Percentiles rank a stretch among this genome's conserved stretches.
Conservation (phyloP, 2,113 vertebrate species). For the Riparia riparia region DNA sequence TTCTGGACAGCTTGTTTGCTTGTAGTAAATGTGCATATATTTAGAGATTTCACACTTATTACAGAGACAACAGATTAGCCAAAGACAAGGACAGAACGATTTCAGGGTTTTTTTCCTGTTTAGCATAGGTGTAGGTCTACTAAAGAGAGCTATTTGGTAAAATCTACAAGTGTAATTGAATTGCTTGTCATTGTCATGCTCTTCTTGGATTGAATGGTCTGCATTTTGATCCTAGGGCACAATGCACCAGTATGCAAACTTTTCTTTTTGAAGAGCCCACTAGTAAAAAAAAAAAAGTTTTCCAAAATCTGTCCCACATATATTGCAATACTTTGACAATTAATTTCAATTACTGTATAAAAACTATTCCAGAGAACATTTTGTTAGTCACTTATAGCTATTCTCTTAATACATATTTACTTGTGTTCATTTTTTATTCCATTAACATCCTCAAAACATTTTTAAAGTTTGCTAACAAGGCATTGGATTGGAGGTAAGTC, state of each 20-base stretch:
- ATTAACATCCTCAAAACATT: not conserved
- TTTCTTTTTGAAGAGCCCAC: not conserved
- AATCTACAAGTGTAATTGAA: conserved; percentile 33
- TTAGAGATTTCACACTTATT: conserved; percentile 84
- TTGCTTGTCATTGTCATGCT: not conserved
- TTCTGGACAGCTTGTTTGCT: conserved; percentile 77
- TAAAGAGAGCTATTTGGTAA: conserved; percentile 28
- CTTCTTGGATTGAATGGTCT: not conserved
- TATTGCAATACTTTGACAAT: not conserved
- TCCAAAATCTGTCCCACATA: not conserved
- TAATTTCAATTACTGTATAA: not conserved
- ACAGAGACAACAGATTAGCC: conserved; percentile 66
- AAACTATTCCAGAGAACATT: not conserved
- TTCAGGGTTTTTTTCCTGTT: accelerated
- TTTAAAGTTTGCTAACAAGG: not conserved
- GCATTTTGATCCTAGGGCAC: not conserved
- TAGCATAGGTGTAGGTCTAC: not conserved
- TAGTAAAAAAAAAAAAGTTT: not conserved
- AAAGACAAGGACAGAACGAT: conserved; percentile 9
- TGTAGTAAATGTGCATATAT: conserved; percentile 67
- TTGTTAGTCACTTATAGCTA: not conserved
- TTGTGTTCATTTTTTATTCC: not conserved
- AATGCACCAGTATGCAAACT: not conserved
- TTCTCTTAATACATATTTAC: not conserved
- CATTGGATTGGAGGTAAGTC: not conserved